Base-by-base conservation (phyloP, 2,113 vertebrate genomes). In the Oophaga pumilio region DNA sequence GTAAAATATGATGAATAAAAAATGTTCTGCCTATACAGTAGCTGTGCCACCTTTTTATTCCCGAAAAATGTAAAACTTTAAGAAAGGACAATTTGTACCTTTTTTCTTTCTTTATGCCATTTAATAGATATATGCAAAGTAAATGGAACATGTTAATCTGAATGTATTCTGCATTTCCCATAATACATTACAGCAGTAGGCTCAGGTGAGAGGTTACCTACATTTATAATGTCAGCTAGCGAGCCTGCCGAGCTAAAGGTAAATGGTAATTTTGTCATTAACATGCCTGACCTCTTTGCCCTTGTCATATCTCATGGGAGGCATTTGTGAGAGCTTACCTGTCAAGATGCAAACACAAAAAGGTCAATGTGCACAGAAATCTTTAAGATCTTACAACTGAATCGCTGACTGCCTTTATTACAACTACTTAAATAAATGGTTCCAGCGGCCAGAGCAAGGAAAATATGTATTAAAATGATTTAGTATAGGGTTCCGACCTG, bases 191-290 rank as follows among this genome's bases (percentile, higher is more conserved):
- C 90, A 94, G 92, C 92, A 90, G 91, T 87, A 90, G 89, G 90
- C 87, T 92, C 92, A 91, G 94, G 95, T 95, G 94, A 95, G 95
- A 96, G 94, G 95, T 94, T 93, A 94, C 91, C 93, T 92, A 92
- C 94, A 93, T 95, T 95, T 94, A 95, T 94, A 95, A 94, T 95
- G 94, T 93, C 94, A 95, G 92, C 90, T 87, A 82, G 90, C 0
- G 85, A 92, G 91, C 85, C 90, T 91, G 91, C 92, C 22, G 77
- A 94, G 93, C 94, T 94, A 94, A 93, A 94, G 93, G 94, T 94
- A 95, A 94, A 95, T 92, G 94, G 94, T 94, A 96, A 95, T 95
- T 94, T 95, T 94, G 93, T 93, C 95, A 95, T 96, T 96, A 96
- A 95, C 93, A 22, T 94, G 92, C 92, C 94, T 96, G 95, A 95